These are phyloP conservation scores for Malacoctenus gilli DNA, from an alignment of 2,797 vertebrate species.

Conservation along the genomic window DNA sequence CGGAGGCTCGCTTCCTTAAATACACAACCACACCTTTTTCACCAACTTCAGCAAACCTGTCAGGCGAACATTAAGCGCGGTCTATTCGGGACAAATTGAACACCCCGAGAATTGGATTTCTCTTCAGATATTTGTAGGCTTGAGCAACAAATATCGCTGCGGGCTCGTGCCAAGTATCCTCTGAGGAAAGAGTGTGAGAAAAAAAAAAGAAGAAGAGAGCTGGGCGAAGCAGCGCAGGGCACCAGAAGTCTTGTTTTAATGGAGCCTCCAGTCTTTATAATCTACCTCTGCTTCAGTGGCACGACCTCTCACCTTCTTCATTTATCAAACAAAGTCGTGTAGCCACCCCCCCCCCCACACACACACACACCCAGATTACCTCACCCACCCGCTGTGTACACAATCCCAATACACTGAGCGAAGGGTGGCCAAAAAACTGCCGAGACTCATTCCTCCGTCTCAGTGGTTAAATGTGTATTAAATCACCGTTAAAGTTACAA, in stretches of 20 bases:
- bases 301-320: slow-evolving; percentile 86
- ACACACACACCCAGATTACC: slow-evolving; percentile 51
- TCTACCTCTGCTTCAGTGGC: slow-evolving; percentile 69
- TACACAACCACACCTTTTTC: slow-evolving; percentile 31
- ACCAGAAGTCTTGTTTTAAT: slow-evolving; percentile 75
- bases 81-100: slow-evolving; percentile 41
- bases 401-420: slow-evolving; percentile 56
- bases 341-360: slow-evolving; percentile 45
- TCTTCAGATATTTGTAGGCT: slow-evolving; percentile 30
- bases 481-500: slow-evolving; percentile 70
- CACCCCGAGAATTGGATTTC: slow-evolving; percentile 5
- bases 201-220: not conserved
- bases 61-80: slow-evolving; percentile 40
- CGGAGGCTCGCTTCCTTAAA: slow-evolving; percentile 30
- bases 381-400: slow-evolving; percentile 67
- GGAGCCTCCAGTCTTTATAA: slow-evolving; percentile 45
- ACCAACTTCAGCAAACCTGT: slow-evolving; percentile 54
- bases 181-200: slow-evolving; percentile 11
- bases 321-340: slow-evolving; percentile 81
- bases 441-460: slow-evolving; percentile 30
- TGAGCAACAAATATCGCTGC: slow-evolving; percentile 6
- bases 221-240: slow-evolving; percentile 58
- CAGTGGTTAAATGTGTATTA: slow-evolving; percentile 54
- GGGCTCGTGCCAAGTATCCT: slow-evolving; percentile 3
- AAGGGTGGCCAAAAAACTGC: slow-evolving; percentile 31